phyloP scores from a whole-genome alignment of 2,113 vertebrate species.

The Sinocyclocheilus anophthalmus region DNA sequence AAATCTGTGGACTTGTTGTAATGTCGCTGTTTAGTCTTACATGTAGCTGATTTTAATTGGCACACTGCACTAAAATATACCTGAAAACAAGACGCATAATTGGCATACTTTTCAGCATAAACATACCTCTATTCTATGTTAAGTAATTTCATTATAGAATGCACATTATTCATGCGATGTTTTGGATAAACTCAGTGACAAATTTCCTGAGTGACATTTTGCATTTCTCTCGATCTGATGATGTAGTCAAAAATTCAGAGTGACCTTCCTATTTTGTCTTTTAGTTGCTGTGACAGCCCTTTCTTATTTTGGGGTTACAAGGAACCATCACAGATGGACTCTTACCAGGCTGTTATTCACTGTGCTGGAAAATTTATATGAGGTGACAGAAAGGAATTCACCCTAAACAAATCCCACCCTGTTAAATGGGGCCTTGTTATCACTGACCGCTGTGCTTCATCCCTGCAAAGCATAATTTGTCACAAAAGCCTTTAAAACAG shows the following conservation, averaged over 20 bases:
- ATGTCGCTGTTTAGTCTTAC: conserved; percentile 15
- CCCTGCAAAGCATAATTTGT: conserved; percentile 67
- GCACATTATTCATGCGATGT: not conserved
- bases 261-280: conserved; percentile 62
- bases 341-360: conserved; percentile 61
- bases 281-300: conserved; percentile 53
- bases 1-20: not conserved
- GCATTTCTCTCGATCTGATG: conserved; percentile 3
- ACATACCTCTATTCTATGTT: not conserved
- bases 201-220: not conserved
- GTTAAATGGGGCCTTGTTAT: conserved; percentile 73
- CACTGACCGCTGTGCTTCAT: conserved; percentile 67
- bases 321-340: conserved; percentile 56
- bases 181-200: not conserved
- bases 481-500: conserved; percentile 62
- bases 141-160: not conserved
- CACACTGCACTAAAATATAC: conserved; percentile 3
- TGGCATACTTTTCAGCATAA: not conserved
- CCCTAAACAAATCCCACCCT: conserved; percentile 67
- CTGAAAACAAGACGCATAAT: not conserved
- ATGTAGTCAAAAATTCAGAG: conserved; percentile 62
- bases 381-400: conserved; percentile 77
- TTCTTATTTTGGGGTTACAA: conserved; percentile 50
- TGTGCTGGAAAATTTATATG: conserved; percentile 70
- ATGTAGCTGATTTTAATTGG: not conserved